These are phyloP conservation scores for Hyaena hyaena DNA, from an alignment of 2,113 vertebrate genomes.

Conservation along the genomic window DNA sequence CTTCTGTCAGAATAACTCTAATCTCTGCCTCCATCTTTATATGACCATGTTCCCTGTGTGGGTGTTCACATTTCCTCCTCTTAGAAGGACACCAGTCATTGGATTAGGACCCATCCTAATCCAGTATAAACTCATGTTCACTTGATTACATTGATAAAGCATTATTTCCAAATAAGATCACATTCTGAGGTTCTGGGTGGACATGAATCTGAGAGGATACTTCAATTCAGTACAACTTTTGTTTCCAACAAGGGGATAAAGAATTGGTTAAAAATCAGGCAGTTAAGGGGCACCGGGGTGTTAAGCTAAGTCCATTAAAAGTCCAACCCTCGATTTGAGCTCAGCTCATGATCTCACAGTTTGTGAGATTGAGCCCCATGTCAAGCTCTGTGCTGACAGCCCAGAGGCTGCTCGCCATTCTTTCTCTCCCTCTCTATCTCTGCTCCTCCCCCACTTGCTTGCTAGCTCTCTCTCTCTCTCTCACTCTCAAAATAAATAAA, in stretches of 20 bases:
- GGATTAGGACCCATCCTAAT: background rate
- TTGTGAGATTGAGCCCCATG: too few relatives aligned
- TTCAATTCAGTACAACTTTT: background rate
- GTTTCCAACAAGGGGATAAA: background rate
- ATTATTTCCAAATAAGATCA: background rate
- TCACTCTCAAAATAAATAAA: too few relatives aligned
- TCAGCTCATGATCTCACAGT: too few relatives aligned
- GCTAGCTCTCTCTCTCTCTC: too few relatives aligned
- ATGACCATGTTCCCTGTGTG: background rate
- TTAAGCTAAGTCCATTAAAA: too few relatives aligned
- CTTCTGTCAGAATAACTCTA: background rate
- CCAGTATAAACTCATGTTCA: background rate
- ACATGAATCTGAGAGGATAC: background rate
- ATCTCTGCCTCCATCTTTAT: background rate
- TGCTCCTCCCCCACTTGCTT: too few relatives aligned
- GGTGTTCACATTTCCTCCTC: background rate
- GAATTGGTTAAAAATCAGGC: background rate
- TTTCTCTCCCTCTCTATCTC: too few relatives aligned
- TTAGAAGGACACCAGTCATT: background rate
- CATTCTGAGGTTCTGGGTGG: background rate
- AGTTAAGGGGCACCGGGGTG: too few relatives aligned
- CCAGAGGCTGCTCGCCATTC: too few relatives aligned
- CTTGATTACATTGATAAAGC: background rate
- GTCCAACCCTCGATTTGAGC: too few relatives aligned
- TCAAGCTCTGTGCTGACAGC: too few relatives aligned